phyloP scores from a whole-genome alignment of 2,113 vertebrate species.

The Parotia lawesii region DNA sequence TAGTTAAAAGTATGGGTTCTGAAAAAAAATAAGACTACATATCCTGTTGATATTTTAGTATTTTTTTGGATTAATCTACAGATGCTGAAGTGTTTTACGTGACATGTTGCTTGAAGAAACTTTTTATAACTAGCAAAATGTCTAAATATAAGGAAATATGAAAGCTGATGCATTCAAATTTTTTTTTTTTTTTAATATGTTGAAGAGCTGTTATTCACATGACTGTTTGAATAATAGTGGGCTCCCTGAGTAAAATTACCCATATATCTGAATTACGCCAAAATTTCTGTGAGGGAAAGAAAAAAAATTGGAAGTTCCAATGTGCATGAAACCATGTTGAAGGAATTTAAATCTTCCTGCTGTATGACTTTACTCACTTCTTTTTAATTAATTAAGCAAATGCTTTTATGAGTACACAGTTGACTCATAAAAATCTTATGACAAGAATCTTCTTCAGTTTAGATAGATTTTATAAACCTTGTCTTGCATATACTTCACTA shows the following conservation, averaged over 20 bases:
- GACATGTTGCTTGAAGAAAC: background rate
- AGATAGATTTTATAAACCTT: background rate
- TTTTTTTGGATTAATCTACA: background rate
- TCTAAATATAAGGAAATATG: background rate
- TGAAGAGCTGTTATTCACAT: background rate
- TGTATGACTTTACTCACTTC: background rate
- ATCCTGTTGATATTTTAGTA: background rate
- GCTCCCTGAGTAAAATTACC: background rate
- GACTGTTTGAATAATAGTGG: background rate
- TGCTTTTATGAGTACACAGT: background rate
- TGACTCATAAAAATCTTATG: background rate
- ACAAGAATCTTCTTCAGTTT: background rate
- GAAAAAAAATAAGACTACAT: background rate
- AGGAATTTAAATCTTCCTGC: background rate
- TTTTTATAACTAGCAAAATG: background rate
- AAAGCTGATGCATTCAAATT: background rate
- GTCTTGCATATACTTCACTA: background rate
- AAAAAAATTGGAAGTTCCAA: background rate
- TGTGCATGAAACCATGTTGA: background rate
- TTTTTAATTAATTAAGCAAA: background rate
- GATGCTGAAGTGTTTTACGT: background rate
- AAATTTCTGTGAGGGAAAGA: background rate
- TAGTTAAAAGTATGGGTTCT: background rate
- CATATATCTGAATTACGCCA: accelerated
- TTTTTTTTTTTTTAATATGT: background rate